Percentiles rank a stretch among this genome's conserved stretches.
Conservation (phyloP, 2,113 vertebrate species). For the Bos javanicus region DNA sequence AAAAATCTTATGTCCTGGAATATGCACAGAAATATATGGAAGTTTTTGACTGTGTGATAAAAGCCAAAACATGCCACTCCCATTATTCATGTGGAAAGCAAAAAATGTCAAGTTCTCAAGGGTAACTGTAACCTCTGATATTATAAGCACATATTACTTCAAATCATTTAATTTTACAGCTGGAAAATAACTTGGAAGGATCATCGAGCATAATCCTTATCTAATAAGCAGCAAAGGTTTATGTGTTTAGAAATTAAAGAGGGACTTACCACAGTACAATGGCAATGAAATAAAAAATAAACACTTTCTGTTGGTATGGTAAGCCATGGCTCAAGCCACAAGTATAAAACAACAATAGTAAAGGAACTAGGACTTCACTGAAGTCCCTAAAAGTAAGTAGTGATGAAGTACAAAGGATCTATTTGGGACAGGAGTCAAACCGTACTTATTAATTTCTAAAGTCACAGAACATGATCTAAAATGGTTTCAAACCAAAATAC, state of each 20-base stretch:
- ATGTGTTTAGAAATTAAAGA: neutral
- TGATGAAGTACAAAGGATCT: neutral
- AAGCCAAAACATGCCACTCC: neutral
- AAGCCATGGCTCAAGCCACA: neutral
- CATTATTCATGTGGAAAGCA: neutral
- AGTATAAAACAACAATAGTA: neutral
- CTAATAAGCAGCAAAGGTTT: neutral
- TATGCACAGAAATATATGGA: neutral
- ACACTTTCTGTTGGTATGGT: neutral
- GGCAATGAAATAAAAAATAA: neutral
- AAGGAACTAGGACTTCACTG: neutral
- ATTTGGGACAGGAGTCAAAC: neutral
- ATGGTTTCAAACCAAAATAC: neutral
- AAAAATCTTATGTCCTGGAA: neutral
- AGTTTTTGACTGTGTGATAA: neutral
- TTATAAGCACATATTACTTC: neutral
- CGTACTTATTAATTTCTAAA: neutral
- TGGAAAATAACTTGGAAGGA: neutral
- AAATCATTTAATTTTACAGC: neutral
- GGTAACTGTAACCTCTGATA: neutral
- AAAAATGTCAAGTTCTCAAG: slow-evolving; percentile 1
- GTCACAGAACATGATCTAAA: neutral
- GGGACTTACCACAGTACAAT: neutral
- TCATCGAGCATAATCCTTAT: neutral
- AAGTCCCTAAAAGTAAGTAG: neutral